These are phyloP conservation scores for Periparus ater DNA, from an alignment of 2,797 vertebrate species.

Conservation along the genomic window DNA sequence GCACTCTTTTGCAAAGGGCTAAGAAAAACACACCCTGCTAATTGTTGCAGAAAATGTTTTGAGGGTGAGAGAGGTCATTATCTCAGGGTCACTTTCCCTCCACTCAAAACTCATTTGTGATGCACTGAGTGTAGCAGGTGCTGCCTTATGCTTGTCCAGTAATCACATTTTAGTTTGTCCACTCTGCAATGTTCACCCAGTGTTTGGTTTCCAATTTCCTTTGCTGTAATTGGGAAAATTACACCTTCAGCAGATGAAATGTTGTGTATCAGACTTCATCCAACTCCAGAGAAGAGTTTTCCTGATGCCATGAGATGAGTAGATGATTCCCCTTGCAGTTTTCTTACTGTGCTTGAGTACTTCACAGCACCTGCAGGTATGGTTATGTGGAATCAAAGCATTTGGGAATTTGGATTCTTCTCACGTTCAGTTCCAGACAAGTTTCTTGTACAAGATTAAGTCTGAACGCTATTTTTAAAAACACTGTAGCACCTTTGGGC, in stretches of 20 bases:
- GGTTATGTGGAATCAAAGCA: background rate
- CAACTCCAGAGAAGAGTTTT: background rate
- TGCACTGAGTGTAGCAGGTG: background rate
- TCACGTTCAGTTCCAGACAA: background rate
- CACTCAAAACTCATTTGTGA: background rate
- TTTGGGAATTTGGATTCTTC: background rate
- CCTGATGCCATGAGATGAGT: background rate
- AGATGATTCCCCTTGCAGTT: background rate
- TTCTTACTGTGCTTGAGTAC: background rate
- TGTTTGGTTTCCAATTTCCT: slow-evolving; percentile 24
- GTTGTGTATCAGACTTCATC: background rate
- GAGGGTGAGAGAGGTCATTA: background rate
- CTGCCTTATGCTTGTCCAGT: background rate
- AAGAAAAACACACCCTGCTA: background rate
- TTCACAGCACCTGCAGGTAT: background rate
- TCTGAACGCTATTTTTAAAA: background rate
- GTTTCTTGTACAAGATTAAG: background rate
- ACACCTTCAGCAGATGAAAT: background rate
- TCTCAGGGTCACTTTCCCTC: background rate
- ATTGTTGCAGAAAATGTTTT: background rate
- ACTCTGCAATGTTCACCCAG: background rate
- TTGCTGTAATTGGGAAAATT: background rate
- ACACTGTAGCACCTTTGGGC: background rate
- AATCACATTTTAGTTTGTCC: background rate
- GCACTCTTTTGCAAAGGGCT: background rate